phyloP scores from a whole-genome alignment of 2,113 vertebrate species.

The Tachuris rubrigastra region DNA sequence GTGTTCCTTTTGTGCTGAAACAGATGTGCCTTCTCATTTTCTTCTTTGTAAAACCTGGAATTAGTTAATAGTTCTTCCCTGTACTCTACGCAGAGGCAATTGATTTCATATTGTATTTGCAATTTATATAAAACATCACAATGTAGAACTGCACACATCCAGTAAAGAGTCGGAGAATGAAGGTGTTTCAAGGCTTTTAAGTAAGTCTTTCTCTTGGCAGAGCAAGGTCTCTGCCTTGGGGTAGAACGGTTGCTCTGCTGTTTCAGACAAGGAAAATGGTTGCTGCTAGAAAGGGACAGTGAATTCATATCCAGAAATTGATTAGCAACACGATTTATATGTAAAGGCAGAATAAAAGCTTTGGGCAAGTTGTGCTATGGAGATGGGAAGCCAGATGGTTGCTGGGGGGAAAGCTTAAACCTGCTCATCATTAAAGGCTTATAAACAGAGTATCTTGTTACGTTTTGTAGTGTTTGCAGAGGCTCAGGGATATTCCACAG shows the following conservation, averaged over 20 bases:
- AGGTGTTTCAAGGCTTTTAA: neutral
- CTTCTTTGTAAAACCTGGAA: neutral
- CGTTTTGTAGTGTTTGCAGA: neutral
- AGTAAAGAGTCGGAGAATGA: neutral
- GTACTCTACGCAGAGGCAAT: neutral
- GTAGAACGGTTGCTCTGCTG: neutral
- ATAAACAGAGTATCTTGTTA: neutral
- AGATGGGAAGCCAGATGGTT: neutral
- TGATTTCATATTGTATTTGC: neutral
- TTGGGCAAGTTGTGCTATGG: neutral
- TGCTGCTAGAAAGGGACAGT: neutral
- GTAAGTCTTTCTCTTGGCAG: neutral
- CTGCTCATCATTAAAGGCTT: slow-evolving; percentile 49
- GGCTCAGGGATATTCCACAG: neutral
- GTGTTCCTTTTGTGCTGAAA: neutral
- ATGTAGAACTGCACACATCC: neutral
- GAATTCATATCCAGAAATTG: neutral
- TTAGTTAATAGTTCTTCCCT: neutral
- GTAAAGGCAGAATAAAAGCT: slow-evolving; percentile 17
- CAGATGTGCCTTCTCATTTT: neutral
- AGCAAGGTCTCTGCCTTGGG: neutral
- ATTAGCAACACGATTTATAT: neutral
- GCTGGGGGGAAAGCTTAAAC: slow-evolving; percentile 38
- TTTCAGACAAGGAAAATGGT: neutral
- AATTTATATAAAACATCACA: neutral